Percentiles rank a stretch among this genome's conserved stretches.
Conservation (phyloP, 2,888 invertebrate species). For the Beris chalybata region DNA sequence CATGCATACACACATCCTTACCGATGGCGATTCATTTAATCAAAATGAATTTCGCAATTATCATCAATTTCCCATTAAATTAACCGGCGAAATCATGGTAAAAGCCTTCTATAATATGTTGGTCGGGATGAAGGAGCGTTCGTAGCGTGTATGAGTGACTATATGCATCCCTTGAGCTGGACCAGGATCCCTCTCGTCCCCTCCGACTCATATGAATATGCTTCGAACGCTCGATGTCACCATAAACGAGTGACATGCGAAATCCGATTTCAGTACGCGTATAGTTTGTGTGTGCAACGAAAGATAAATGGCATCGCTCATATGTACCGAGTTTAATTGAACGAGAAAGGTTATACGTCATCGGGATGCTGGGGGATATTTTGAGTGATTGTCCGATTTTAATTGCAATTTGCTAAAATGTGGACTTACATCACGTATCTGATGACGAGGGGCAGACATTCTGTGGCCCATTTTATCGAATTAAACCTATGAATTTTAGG, state of each 20-base stretch:
- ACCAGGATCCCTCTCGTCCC: too few relatives aligned
- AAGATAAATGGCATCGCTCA: slow-evolving; percentile 20
- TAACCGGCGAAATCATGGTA: slow-evolving; percentile 22
- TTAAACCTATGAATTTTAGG: too few relatives aligned
- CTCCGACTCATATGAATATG: too few relatives aligned
- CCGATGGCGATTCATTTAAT: slow-evolving; percentile 21
- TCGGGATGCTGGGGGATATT: slow-evolving; percentile 6
- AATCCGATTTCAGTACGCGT: slow-evolving; percentile 2
- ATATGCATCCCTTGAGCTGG: too few relatives aligned
- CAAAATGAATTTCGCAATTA: slow-evolving; percentile 32
- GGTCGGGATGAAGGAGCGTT: background rate
- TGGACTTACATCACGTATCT: background rate
- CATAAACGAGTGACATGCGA: background rate
- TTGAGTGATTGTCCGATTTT: slow-evolving; percentile 34
- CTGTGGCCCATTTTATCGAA: too few relatives aligned
- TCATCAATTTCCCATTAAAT: slow-evolving; percentile 34
- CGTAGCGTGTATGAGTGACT: background rate
- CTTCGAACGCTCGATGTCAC: background rate
- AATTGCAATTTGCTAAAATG: slow-evolving; percentile 28
- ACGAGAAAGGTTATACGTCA: slow-evolving; percentile 11
- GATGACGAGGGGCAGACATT: too few relatives aligned
- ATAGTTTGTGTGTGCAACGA: background rate
- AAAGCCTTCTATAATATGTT: background rate
- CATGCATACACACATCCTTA: background rate
- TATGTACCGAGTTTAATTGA: slow-evolving; percentile 15